These are phyloP conservation scores for Drosophila sechellia DNA, from an alignment of 1,140 invertebrate species.

Conservation along the genomic window DNA sequence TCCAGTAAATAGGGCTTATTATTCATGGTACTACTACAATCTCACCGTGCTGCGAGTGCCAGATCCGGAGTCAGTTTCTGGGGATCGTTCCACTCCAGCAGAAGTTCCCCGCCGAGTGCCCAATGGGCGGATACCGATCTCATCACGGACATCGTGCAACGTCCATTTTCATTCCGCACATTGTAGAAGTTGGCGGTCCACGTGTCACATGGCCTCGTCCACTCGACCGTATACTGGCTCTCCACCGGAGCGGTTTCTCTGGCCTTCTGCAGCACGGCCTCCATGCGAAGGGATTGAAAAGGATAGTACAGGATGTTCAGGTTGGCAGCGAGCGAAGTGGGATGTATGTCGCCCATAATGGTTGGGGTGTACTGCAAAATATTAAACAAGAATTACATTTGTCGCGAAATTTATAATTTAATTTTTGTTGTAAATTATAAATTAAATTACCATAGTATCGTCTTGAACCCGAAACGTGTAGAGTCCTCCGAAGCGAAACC, in stretches of 20 bases:
- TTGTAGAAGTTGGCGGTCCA: conserved; percentile 75
- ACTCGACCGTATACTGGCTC: conserved; percentile 69
- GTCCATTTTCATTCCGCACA: conserved; percentile 64
- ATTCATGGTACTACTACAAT: too few relatives aligned
- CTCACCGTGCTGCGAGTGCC: conserved; percentile 71
- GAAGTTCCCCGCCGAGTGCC: conserved; percentile 71
- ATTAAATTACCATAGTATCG: conserved; percentile 69
- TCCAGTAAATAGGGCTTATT: too few relatives aligned
- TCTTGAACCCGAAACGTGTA: conserved; percentile 64
- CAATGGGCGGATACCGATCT: conserved; percentile 62
- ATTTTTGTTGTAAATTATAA: not conserved
- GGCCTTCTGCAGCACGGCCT: conserved; percentile 68
- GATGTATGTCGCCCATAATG: conserved; percentile 78
- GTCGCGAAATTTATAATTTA: not conserved
- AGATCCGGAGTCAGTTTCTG: conserved; percentile 49
- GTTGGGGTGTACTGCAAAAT: conserved; percentile 69
- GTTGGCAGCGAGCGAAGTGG: conserved; percentile 73
- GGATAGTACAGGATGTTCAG: conserved; percentile 76
- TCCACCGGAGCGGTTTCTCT: conserved; percentile 43
- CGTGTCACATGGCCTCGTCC: conserved; percentile 65
- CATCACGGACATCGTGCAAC: conserved; percentile 74
- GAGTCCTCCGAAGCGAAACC: conserved; percentile 79
- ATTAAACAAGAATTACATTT: not conserved
- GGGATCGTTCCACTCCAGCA: conserved; percentile 73
- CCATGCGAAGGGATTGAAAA: conserved; percentile 64